Percentiles rank a stretch among this genome's conserved stretches.
Conservation (phyloP, 2,113 vertebrate species). For the Erpornis zantholeuca region DNA sequence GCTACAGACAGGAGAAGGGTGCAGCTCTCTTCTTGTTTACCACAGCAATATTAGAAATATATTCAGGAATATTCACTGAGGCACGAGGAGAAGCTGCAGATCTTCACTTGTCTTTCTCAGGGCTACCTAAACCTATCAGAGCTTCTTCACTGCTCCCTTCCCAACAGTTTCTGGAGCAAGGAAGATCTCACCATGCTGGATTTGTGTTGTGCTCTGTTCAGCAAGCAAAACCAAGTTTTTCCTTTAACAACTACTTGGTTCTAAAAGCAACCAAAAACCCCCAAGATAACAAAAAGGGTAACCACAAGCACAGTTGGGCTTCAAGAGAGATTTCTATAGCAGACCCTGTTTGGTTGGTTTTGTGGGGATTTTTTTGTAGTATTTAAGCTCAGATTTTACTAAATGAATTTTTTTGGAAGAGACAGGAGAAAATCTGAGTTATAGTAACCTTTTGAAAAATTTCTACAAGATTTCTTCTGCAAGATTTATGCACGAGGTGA, state of each 20-base stretch:
- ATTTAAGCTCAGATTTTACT: background rate
- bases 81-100: background rate
- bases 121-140: background rate
- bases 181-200: background rate
- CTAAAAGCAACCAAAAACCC: background rate
- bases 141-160: background rate
- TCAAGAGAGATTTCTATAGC: background rate
- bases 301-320: background rate
- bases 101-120: background rate
- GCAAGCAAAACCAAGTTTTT: background rate
- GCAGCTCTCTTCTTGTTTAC: background rate
- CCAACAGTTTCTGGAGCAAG: background rate
- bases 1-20: background rate
- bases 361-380: background rate
- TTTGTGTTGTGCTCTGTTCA: background rate
- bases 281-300: background rate
- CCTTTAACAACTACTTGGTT: background rate
- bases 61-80: background rate
- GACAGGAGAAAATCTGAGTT: background rate
- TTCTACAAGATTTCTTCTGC: background rate
- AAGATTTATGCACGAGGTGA: background rate
- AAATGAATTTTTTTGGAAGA: background rate
- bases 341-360: background rate
- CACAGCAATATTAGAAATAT: background rate
- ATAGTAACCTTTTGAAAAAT: background rate